phyloP scores from a whole-genome alignment of 2,113 vertebrate species.

The Sinocyclocheilus grahami region DNA sequence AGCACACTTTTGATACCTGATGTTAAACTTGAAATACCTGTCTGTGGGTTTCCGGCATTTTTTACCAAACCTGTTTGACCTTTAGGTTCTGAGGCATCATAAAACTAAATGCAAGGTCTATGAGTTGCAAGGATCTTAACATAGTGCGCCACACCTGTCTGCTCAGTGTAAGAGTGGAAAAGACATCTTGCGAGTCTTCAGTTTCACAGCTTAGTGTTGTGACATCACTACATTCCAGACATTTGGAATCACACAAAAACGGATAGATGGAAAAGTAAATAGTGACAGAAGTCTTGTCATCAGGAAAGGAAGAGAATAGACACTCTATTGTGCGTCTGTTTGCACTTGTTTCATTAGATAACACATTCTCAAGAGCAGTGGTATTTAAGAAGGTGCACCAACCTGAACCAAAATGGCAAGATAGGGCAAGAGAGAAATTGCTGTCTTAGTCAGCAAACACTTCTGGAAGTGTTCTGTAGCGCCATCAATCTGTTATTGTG shows the following conservation, averaged over 20 bases:
- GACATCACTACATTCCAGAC: constrained; percentile 31
- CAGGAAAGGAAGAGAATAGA: neutral
- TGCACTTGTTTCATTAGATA: constrained; percentile 3
- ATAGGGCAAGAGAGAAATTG: neutral
- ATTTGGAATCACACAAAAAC: constrained; percentile 11
- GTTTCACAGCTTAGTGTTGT: constrained; percentile 34
- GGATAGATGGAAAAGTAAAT: neutral
- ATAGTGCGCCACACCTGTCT: constrained; percentile 2
- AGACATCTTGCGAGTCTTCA: neutral
- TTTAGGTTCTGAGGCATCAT: neutral
- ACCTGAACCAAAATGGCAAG: neutral
- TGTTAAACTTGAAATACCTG: constrained; percentile 14
- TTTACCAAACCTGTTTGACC: constrained; percentile 18
- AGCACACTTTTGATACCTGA: neutral
- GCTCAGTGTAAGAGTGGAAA: neutral
- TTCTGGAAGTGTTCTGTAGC: neutral
- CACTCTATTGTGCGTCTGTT: constrained; percentile 1
- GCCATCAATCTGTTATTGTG: constrained; percentile 3
- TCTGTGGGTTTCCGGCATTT: neutral
- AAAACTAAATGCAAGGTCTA: neutral
- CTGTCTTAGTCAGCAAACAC: neutral
- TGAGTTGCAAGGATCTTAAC: neutral
- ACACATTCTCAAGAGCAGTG: neutral
- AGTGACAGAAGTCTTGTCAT: constrained; percentile 3
- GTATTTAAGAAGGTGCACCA: neutral